Evolutionary conservation across 2,113 vertebrate species (phyloP).

Genomic region (Sterrhoptilus dennistouni): DNA sequence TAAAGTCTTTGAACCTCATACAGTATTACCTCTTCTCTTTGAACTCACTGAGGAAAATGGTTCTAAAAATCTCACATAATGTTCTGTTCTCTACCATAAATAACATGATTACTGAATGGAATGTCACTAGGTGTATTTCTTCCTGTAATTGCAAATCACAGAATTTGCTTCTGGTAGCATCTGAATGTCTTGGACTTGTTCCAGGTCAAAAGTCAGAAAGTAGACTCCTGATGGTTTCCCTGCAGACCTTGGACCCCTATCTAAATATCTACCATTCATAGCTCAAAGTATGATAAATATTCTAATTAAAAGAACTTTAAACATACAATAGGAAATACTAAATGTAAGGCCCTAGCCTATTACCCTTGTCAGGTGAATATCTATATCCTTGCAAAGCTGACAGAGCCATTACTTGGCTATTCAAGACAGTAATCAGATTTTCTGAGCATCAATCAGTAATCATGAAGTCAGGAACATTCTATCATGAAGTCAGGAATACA

Average conservation of each 20-base stretch:
- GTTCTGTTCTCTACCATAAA: neutral
- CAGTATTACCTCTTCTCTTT: neutral
- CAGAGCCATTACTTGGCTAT: conserved; percentile 75
- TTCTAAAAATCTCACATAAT: neutral
- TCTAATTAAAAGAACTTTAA: conserved; percentile 5
- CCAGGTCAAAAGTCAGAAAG: neutral
- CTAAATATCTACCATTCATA: neutral
- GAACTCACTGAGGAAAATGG: neutral
- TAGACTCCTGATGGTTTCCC: neutral
- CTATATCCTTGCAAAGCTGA: conserved; percentile 68
- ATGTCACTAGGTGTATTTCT: neutral
- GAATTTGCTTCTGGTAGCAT: neutral
- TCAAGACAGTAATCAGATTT: conserved; percentile 77
- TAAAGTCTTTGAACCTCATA: neutral
- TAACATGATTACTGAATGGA: neutral
- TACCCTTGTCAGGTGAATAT: conserved; percentile 64
- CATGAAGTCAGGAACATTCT: conserved; percentile 75
- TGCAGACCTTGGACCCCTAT: neutral
- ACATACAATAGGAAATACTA: conserved; percentile 8
- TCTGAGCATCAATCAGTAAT: conserved; percentile 76
- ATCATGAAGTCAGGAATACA: conserved; percentile 74
- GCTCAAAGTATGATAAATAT: neutral
- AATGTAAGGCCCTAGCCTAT: conserved; percentile 4
- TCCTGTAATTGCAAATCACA: neutral
- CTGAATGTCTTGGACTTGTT: neutral